A percentile compares a stretch with the other conserved stretches of the same genome.
Conservation (phyloP, 2,888 invertebrate species). For the Busseola fusca region DNA sequence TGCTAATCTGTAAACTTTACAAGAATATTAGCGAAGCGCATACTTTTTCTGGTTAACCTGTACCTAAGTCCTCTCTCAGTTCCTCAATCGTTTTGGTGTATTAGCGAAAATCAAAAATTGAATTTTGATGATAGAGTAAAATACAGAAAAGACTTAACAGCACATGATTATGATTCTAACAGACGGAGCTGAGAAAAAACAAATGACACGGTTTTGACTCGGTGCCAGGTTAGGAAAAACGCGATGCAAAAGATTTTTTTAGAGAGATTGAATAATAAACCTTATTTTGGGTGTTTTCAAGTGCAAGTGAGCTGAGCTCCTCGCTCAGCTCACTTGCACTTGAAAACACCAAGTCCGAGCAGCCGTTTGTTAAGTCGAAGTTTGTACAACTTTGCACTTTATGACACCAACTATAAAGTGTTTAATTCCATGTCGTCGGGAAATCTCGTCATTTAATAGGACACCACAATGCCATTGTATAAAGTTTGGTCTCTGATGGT, state of each 20-base stretch:
- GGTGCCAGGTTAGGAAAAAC: too few species aligned
- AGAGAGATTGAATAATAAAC: not conserved
- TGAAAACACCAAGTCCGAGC: too few species aligned
- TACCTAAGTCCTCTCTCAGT: not conserved
- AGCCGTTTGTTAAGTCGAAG: not conserved
- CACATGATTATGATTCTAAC: not conserved
- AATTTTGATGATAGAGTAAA: slow-evolving; percentile 4
- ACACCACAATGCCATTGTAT: too few species aligned
- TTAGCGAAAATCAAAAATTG: slow-evolving; percentile 1
- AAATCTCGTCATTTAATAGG: too few species aligned
- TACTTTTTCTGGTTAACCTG: too few species aligned
- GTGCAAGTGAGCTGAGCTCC: not conserved
- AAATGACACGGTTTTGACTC: too few species aligned
- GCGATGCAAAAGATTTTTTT: not conserved
- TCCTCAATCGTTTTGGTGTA: not conserved
- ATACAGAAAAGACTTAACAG: not conserved
- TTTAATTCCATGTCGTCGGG: not conserved
- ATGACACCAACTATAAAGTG: not conserved
- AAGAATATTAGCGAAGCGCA: too few species aligned
- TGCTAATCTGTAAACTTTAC: too few species aligned
- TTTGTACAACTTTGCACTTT: not conserved
- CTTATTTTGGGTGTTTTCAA: not conserved
- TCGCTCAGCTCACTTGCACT: too few species aligned
- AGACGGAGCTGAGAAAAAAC: not conserved
- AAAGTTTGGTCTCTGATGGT: not conserved